phyloP scores from a whole-genome alignment of 1,140 invertebrate species.

The Carposina sasakii region DNA sequence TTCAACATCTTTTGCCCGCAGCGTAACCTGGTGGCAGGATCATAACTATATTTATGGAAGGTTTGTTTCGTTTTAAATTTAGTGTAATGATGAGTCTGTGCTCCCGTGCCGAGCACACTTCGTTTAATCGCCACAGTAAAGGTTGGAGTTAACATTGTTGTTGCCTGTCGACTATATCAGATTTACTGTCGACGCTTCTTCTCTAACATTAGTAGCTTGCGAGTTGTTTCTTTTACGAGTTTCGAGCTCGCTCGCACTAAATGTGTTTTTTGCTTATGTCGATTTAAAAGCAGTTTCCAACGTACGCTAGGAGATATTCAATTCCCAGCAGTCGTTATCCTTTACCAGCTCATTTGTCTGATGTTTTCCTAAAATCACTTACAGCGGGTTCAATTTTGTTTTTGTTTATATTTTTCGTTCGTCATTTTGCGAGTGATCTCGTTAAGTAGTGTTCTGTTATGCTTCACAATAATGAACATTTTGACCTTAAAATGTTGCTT shows the following conservation, averaged over 20 bases:
- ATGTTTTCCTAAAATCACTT: no score
- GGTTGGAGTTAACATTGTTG: constrained; percentile 14
- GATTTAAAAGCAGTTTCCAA: no score
- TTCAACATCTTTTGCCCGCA: constrained; percentile 29
- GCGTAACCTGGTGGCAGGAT: constrained; percentile 47
- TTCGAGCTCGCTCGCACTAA: no score
- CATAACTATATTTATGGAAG: constrained; percentile 50
- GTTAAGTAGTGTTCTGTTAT: no score
- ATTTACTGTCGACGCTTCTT: constrained; percentile 16
- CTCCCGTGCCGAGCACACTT: constrained; percentile 14
- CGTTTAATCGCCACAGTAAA: constrained; percentile 16
- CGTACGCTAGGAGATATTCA: no score
- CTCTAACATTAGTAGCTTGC: constrained; percentile 12
- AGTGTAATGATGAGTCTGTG: constrained; percentile 28
- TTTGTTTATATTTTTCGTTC: no score
- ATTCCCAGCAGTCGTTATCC: no score
- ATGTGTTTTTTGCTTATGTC: no score
- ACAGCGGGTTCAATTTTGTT: no score
- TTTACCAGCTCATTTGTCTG: constrained; percentile 19
- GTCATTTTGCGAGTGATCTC: no score
- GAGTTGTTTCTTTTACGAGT: constrained; percentile 10
- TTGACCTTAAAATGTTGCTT: no score
- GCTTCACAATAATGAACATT: no score
- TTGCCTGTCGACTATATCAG: constrained; percentile 12
- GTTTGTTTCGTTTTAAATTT: constrained; percentile 50